Evolutionary conservation across 1,140 invertebrate genomes (phyloP).

Genomic region (Bombus impatiens): DNA sequence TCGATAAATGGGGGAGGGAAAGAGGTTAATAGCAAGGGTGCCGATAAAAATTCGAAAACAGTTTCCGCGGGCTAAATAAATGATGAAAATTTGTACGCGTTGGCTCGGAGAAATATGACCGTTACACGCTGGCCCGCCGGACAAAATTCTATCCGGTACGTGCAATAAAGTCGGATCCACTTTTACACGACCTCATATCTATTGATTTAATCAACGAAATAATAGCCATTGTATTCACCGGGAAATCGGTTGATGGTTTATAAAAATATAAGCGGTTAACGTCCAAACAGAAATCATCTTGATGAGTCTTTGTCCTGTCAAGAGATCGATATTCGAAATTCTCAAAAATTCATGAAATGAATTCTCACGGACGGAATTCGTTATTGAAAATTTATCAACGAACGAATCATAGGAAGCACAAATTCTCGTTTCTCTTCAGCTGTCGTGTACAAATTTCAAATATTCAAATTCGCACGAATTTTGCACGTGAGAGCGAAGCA

Average conservation of each 20-base stretch:
- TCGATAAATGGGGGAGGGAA: background rate
- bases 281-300: background rate
- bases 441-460: background rate
- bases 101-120: constrained; percentile 36
- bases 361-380: background rate
- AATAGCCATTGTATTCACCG: constrained; percentile 1
- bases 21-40: background rate
- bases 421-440: background rate
- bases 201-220: constrained; percentile 32
- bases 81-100: constrained; percentile 41
- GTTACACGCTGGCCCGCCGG: background rate
- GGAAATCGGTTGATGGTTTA: background rate
- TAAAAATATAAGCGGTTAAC: background rate
- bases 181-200: constrained; percentile 14
- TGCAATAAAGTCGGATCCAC: constrained; percentile 21
- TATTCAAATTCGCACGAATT: background rate
- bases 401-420: background rate
- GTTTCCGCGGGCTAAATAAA: constrained; percentile 35
- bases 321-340: background rate
- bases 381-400: background rate
- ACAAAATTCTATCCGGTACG: constrained; percentile 19
- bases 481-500: too few species aligned
- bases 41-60: constrained; percentile 34
- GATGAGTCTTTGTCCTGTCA: background rate
- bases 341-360: background rate